Evolutionary conservation across 92 coral and sea anemone species (phyloP), one percentile per base, ranked within the genome.

Genomic region (Actinostola sp.): DNA sequence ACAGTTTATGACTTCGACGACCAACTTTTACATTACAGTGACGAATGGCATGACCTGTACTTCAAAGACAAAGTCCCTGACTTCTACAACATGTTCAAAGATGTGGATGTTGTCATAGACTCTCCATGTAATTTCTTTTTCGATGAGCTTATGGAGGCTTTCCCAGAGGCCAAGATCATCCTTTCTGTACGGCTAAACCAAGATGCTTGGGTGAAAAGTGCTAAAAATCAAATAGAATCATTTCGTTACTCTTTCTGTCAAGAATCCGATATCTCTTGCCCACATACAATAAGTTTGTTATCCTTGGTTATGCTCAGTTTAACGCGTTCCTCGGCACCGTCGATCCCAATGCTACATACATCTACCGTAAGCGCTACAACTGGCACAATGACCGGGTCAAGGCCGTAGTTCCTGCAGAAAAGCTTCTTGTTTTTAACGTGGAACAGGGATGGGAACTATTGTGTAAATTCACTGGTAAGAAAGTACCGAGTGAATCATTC

Each of bases 361-460:
- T 83, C 45, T 70, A 51, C 31, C 71, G 83, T 21, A 76, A 83
- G 74, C 73, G 83, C 8, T 76, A 53, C 27, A 78, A 74, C 30
- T 49, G 57, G 61, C 88, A 83, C 74, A 76, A 83, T 21, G 78
- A 83, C 3, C 83, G 58, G 0, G 79, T 76, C 34, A 83, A 70
- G 75, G 41, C 88, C 19, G 56, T 67, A 7, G 83, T 76, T 54
- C 63, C 88, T 27, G 50, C 70, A 49, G 82, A 64, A 46, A 83
- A 83, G 78, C 64, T 83, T 24, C 51, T 83, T 50, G 61, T 75
- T 13, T 83, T 68, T 52, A 64, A 53, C 6, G 83, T 83, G 16
- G 58, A 70, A 12, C 78, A 83, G 56, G 88, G 88, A 50, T 83
- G 88, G 83, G 54, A 83, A 36, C 88, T 83, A 8, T 36, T 83